A percentile compares a stretch with the other conserved stretches of the same genome.
Evolutionary conservation across 2,797 vertebrate species (phyloP).

Genomic region (Tolypeutes matacus): DNA sequence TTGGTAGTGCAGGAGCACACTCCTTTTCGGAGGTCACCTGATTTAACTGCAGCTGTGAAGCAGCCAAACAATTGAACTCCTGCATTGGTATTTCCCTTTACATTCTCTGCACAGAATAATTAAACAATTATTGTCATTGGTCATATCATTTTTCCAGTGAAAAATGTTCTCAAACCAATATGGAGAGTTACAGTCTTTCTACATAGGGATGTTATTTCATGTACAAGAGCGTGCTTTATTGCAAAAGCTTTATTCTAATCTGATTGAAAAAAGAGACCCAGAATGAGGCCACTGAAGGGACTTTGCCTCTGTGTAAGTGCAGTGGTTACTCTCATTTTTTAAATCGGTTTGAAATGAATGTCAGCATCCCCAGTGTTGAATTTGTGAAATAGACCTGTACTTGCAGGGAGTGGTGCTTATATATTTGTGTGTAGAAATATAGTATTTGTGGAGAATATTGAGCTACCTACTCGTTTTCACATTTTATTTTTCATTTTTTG

Average conservation of each 20-base stretch:
- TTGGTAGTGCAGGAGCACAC: background rate
- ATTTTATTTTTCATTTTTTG: conserved; percentile 20
- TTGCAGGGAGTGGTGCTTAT: background rate
- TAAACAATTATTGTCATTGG: background rate
- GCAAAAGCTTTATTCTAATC: conserved; percentile 63
- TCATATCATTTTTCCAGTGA: background rate
- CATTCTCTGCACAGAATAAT: background rate
- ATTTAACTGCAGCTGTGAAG: background rate
- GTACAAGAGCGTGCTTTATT: conserved; percentile 58
- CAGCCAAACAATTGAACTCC: background rate
- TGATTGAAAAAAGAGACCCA: background rate
- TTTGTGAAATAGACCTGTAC: conserved; percentile 1
- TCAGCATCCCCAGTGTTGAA: background rate
- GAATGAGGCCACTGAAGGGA: background rate
- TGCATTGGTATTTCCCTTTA: background rate
- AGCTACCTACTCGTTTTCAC: conserved; percentile 2
- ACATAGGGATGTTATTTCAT: conserved; percentile 71
- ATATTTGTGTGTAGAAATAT: background rate
- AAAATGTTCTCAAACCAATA: background rate
- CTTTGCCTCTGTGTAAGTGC: background rate
- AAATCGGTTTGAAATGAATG: background rate
- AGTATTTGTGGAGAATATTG: background rate
- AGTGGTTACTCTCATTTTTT: background rate
- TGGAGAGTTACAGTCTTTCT: conserved; percentile 54
- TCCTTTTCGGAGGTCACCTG: background rate